phyloP scores from a whole-genome alignment of 2,797 vertebrate species.

The Trichosurus vulpecula region DNA sequence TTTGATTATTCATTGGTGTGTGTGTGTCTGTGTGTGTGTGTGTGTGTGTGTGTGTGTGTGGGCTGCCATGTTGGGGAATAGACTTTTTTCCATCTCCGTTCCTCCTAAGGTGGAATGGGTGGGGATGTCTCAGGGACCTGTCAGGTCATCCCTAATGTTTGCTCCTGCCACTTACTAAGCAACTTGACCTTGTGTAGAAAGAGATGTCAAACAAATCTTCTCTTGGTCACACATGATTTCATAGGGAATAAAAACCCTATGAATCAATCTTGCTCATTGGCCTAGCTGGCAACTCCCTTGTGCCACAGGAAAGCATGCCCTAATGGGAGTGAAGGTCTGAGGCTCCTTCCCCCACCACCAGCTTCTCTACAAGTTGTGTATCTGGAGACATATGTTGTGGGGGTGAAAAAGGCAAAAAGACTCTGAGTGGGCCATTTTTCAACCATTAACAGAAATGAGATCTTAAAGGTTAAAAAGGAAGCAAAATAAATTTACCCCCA shows the following conservation, averaged over 20 bases:
- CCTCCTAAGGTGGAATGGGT: background rate
- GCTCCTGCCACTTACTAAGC: conserved; percentile 43
- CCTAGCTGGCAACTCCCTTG: background rate
- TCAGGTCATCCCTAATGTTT: conserved; percentile 37
- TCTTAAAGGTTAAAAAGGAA: background rate
- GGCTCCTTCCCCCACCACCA: background rate
- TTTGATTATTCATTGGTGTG: background rate
- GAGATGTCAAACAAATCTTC: conserved; percentile 75
- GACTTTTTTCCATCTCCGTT: background rate
- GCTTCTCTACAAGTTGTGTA: background rate
- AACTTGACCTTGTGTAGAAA: conserved; percentile 69
- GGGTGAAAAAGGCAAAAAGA: background rate
- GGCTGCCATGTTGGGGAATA: background rate
- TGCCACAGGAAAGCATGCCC: background rate
- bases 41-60: background rate
- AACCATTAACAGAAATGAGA: background rate
- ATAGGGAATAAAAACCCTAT: background rate
- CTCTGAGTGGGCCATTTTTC: background rate
- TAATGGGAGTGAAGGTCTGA: accelerated
- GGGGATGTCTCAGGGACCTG: background rate
- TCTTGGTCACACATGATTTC: conserved; percentile 61
- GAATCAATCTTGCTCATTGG: background rate
- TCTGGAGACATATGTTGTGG: background rate
- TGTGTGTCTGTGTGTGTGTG: background rate
- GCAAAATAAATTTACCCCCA: conserved; percentile 4